Base-by-base conservation (phyloP, 2,113 vertebrate species). In the Stigmatopora nigra region DNA sequence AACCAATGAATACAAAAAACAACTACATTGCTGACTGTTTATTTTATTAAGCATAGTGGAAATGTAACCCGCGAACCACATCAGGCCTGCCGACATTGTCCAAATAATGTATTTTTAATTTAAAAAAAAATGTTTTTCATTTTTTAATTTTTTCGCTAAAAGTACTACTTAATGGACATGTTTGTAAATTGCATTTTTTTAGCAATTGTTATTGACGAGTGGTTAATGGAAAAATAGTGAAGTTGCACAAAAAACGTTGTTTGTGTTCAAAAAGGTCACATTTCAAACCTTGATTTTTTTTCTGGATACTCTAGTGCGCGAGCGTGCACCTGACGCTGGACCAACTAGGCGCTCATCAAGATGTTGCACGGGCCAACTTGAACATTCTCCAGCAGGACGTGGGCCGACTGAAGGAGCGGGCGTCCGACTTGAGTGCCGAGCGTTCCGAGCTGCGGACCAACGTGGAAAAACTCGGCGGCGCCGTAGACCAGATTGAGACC, bases 381-480 rank as follows among this genome's bases (percentile, higher is more conserved):
- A 89, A 91, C 71, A 81, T 46, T 53, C 69, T 98, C 69, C 86
- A 92, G 73, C 85, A 80, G 71, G 91, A 94, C 49, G 85, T 93
- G 20, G 38, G 67, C 20, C 78, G 70, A 45, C 84, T 95, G 79
- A 91, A 92, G 87, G 84, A 78, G 3, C 88, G 91, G 91, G 88
- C 89, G 3, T 82, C 73, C 0, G 82, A 67, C 35, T 68, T 93
- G 68, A 85, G 70, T 0, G 87, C 88, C 65, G 92, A 89, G 16
- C 87, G 91, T 16, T 73, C 84, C 55, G 72, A 87, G 60, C 58
- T 94, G 46, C 90, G 92, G 35, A 76, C 72, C 74, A 94, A 92
- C 71, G 45, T 96, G 78, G 85, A 82, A 1, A 46, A 72, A 1
- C 88, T 98, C 63, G 87, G 76, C 58, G 75, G 78, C 13, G 90